Percentiles rank a stretch among this genome's conserved stretches.
Evolutionary conservation across 1,140 invertebrate species (phyloP).

Genomic region (Heliconius melpomene): DNA sequence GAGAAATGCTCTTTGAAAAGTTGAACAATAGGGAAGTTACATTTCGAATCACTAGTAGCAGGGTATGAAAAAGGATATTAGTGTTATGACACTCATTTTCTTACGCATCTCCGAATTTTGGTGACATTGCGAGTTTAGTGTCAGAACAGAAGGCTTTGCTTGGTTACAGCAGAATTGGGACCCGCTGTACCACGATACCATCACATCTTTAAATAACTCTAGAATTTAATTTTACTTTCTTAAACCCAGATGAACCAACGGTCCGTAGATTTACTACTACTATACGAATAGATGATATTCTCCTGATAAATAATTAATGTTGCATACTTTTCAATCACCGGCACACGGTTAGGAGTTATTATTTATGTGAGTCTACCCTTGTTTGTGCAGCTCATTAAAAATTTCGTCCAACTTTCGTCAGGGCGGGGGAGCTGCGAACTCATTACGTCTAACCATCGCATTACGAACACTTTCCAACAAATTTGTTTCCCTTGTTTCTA

Average conservation of each 20-base stretch:
- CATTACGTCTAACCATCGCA: slow-evolving; percentile 36
- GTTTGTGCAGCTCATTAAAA: slow-evolving; percentile 42
- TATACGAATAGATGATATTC: neutral
- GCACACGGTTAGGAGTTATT: neutral
- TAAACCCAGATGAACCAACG: neutral
- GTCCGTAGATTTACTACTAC: neutral
- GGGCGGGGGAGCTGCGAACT: slow-evolving; percentile 27
- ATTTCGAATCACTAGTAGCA: no score
- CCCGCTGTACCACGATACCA: no score
- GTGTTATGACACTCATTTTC: no score
- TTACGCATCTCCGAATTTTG: no score
- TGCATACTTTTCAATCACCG: slow-evolving; percentile 13
- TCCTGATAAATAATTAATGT: neutral
- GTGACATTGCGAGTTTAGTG: no score
- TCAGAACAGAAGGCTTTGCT: no score
- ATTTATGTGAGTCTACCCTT: slow-evolving; percentile 25
- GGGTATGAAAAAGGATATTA: no score
- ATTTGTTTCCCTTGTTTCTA: neutral
- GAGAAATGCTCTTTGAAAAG: no score
- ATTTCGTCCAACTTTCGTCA: slow-evolving; percentile 32
- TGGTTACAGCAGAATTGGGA: no score
- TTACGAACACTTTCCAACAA: slow-evolving; percentile 28
- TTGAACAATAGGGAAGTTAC: no score
- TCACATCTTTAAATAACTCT: no score
- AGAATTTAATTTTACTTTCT: no score